Evolutionary conservation across 1,140 invertebrate species (phyloP), one percentile per base, ranked within the genome.

Genomic region (Cherax quadricarinatus): DNA sequence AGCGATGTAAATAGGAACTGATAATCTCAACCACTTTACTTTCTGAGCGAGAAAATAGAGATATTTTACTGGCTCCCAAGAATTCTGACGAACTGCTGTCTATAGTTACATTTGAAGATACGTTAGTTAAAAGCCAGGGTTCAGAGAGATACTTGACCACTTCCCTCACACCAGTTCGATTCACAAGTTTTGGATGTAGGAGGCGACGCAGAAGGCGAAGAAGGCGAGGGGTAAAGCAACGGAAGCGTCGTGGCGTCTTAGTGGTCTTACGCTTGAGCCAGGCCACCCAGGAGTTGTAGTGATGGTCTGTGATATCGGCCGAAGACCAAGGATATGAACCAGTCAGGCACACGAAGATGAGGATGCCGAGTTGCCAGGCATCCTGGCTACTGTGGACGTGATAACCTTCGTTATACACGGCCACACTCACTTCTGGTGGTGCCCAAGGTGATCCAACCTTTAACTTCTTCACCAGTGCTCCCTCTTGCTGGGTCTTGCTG

Each of bases 261-360:
- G 97, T 96, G 0, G 97, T 97, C 94, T 97, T 96, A 53, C 97
- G 95, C 91, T 96, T 96, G 88, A 97, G 96, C 96, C 97, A 98
- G 75, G 97, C 96, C 89, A 96, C 95, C 93, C 97, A 98, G 81
- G 96, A 95, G 30, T 94, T 96, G 86, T 96, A 96, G 94, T 97
- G 97, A 7, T 96, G 95, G 94, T 96, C 96, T 14, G 96, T 96
- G 75, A 95, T 95, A 93, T 97, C 97, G 1, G 98, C 98, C 95
- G 98, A 98, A 95, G 99, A 98, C 98, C 98, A 99, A 24, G 98
- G 98, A 94, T 99, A 96, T 95, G 98, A 98, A 48, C 98, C 98
- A 16, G 98, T 98, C 75, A 99, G 95, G 95, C 98, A 98, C 82
- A 98, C 98, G 95, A 99, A 99, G 94, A 99, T 96, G 89, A 99